Base-by-base conservation (phyloP, 2,113 vertebrate genomes). In the Hemiprocne comata region DNA sequence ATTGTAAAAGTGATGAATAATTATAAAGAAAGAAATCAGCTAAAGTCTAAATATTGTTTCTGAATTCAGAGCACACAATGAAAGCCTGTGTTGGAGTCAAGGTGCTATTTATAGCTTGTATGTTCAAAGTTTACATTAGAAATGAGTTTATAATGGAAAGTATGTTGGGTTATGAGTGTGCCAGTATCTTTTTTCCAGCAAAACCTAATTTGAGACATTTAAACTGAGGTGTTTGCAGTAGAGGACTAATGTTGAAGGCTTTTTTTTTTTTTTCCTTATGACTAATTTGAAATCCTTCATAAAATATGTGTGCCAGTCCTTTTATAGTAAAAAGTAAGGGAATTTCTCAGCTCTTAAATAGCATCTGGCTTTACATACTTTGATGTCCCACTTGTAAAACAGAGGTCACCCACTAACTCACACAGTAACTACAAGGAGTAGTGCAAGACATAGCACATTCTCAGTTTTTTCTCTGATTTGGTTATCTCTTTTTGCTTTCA, bases 131-230 rank as follows among this genome's bases (percentile, higher is more conserved):
- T 95, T 96, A 94, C 48, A 81, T 86, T 84, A 95, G 90, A 94
- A 97, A 94, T 90, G 67, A 48, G 85, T 94, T 95, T 95, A 91
- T 77, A 94, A 77, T 4, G 94, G 94, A 96, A 97, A 97, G 34
- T 95, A 95, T 95, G 87, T 87, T 2, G 4, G 48, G 18, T 70
- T 95, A 53, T 40, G 82, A 90, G 67, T 57, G 51, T 96, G 78
- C 93, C 90, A 93, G 85, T 74, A 48, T 74, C 75, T 74, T 91
- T 94, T 87, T 74, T 87, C 93, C 91, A 90, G 17, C 67, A 80
- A 95, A 95, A 85, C 90, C 94, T 96, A 85, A 94, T 85, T 83
- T 83, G 69, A 87, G 90, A 77, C 67, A 64, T 95, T 94, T 91
- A 87, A 95, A 83, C 42, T 85, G 67, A 83, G 64, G 82, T 93